Evolutionary conservation across 2,888 invertebrate genomes (phyloP).

Genomic region (Agrotis segetum): DNA sequence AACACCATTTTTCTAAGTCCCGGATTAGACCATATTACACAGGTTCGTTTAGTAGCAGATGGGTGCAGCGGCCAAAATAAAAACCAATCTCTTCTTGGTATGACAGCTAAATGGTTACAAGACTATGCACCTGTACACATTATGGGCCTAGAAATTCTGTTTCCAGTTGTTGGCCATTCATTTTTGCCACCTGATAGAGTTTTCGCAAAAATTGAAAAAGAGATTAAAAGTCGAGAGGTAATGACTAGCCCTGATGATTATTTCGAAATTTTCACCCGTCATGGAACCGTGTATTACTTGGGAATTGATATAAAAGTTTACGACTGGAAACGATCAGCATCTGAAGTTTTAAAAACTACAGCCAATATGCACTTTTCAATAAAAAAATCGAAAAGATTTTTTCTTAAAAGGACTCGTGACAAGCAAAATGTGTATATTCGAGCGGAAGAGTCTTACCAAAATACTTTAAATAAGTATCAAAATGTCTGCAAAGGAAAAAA

Average conservation of each 20-base stretch:
- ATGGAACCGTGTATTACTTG: constrained; percentile 42
- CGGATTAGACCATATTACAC: constrained; percentile 31
- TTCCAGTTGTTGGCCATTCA: constrained; percentile 37
- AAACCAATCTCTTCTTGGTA: constrained; percentile 36
- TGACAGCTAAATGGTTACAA: constrained; percentile 22
- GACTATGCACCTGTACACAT: constrained; percentile 40
- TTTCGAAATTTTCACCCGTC: constrained; percentile 30
- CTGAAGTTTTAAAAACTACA: constrained; percentile 48
- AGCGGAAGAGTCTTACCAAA: constrained; percentile 43
- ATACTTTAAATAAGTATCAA: constrained; percentile 34
- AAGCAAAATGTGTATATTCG: constrained; percentile 40
- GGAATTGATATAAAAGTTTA: constrained; percentile 32
- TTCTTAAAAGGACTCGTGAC: constrained; percentile 33
- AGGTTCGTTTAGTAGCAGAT: constrained; percentile 25
- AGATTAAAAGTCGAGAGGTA: constrained; percentile 36
- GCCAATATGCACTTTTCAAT: constrained; percentile 38
- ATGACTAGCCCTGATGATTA: constrained; percentile 39
- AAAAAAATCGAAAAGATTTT: constrained; percentile 43
- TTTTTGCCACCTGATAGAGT: constrained; percentile 49
- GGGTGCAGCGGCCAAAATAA: constrained; percentile 49
- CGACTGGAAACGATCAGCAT: constrained; percentile 33
- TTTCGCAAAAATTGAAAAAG: constrained; percentile 55
- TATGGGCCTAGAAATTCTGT: constrained; percentile 33
- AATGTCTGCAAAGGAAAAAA: constrained; percentile 45
- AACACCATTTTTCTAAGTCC: constrained; percentile 20